Evolutionary conservation across 2,113 vertebrate genomes (phyloP), one percentile per base, ranked within the genome.

Genomic region (Rallus limicola): DNA sequence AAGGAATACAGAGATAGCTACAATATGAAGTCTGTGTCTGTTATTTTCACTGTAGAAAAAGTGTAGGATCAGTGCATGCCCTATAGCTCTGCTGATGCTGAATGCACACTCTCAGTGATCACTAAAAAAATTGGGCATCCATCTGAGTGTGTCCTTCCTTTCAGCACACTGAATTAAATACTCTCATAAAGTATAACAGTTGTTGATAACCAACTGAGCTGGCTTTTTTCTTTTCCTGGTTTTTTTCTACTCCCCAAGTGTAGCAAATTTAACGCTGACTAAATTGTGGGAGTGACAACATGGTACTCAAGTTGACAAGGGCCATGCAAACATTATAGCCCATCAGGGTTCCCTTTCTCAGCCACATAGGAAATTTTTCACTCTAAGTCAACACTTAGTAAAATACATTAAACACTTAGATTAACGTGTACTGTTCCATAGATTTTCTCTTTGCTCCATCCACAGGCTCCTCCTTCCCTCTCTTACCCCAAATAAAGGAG

Each of bases 211-310:
- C 60, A 82, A 21, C 13, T 24, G 20, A 78, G 20, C 10, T 34
- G 16, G 10, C 36, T 28, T 13, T 20, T 29, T 50, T 46, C 44
- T 46, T 46, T 46, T 19, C 17, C 44, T 52, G 48, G 26, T 33
- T 62, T 34, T 15, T n/a, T 20, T 2, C 3, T 25, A n/a, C 26
- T 63, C 7, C 7, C 7, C 24, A 42, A 2, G 4, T 16, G 5
- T n/a, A 42, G 13, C 40, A 40, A 50, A 58, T 70, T 16, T 34
- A 67, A 18, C 59, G 24, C 46, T 63, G 18, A n/a, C 11, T 71
- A 19, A 48, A 50, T 36, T 74, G 8, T 31, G 53, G 67, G 16
- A 44, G 16, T 29, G 23, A 65, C 65, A 67, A 0, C 13, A 1
- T 25, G 65, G 25, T 58, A 18, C 40, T 44, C 10, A 59, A 20